Conservation (phyloP, 2,888 invertebrate genomes). For the Catonia carolina region DNA sequence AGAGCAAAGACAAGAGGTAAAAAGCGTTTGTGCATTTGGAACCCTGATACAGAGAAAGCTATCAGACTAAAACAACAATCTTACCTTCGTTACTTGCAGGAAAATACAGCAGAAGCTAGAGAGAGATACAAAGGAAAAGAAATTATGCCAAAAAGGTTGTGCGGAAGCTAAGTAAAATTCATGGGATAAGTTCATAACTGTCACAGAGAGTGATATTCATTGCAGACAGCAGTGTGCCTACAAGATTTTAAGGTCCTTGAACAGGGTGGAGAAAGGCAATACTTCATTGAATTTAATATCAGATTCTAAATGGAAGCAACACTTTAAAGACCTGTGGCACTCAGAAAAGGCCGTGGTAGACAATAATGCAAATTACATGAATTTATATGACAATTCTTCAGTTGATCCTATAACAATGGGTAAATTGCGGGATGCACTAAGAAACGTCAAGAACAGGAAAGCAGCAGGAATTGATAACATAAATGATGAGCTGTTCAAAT, state of each 20-base stretch:
- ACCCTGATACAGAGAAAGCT: too few relatives aligned
- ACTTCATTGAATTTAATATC: too few relatives aligned
- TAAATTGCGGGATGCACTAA: not conserved
- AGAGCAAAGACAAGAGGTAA: too few relatives aligned
- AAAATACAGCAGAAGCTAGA: conserved; percentile 1
- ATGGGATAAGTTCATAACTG: not conserved
- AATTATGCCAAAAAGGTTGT: not conserved
- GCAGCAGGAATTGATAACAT: not conserved
- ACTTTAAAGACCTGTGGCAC: not conserved
- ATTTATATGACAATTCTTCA: not conserved
- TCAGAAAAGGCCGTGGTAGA: not conserved
- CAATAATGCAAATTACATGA: not conserved
- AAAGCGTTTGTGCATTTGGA: conserved; percentile 5
- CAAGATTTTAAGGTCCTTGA: not conserved
- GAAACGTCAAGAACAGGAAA: not conserved
- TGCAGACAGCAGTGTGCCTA: too few relatives aligned
- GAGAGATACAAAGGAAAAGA: not conserved
- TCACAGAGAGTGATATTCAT: not conserved
- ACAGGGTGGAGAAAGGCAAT: not conserved
- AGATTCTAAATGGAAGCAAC: not conserved
- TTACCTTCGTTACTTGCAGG: too few relatives aligned
- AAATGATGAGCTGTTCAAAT: not conserved
- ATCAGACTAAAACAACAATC: too few relatives aligned
- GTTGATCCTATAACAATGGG: not conserved
- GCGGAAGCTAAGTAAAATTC: not conserved